Evolutionary conservation across 2,113 vertebrate species (phyloP).

Genomic region (Albula glossodonta): DNA sequence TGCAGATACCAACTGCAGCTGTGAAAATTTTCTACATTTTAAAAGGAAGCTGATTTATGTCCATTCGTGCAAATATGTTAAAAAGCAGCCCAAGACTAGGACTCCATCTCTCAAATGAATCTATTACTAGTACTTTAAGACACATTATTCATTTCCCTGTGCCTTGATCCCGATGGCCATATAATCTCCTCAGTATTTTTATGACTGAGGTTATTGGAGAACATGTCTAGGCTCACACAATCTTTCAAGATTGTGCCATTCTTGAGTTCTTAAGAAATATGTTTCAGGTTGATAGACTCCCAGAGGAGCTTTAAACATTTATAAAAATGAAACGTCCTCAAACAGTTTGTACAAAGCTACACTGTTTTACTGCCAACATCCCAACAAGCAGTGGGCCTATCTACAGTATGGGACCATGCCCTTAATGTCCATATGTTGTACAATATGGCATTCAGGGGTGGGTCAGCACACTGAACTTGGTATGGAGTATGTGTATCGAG

Average conservation of each 20-base stretch:
- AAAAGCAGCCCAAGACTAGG: conserved; percentile 37
- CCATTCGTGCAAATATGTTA: conserved; percentile 47
- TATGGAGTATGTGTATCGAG: too few species aligned
- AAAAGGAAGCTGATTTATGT: conserved; percentile 46
- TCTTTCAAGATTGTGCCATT: conserved; percentile 19
- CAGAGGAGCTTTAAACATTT: conserved; percentile 14
- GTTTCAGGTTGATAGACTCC: conserved; percentile 37
- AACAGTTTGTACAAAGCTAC: background rate
- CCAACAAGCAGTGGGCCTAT: background rate
- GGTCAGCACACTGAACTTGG: too few species aligned
- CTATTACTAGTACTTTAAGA: conserved; percentile 45
- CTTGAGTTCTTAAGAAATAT: conserved; percentile 34
- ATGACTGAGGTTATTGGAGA: conserved; percentile 34
- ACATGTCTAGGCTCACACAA: conserved; percentile 24
- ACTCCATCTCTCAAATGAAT: conserved; percentile 43
- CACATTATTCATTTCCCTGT: conserved; percentile 46
- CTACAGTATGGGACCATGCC: too few species aligned
- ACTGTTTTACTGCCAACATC: conserved; percentile 8
- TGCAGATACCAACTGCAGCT: conserved; percentile 16
- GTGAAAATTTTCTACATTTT: conserved; percentile 16
- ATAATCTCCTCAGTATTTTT: conserved; percentile 46
- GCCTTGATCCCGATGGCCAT: conserved; percentile 52
- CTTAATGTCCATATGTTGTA: too few species aligned
- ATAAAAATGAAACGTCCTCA: background rate
- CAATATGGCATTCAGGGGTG: too few species aligned